Evolutionary conservation across 2,888 invertebrate species (phyloP).

Genomic region (Metalampra italica): DNA sequence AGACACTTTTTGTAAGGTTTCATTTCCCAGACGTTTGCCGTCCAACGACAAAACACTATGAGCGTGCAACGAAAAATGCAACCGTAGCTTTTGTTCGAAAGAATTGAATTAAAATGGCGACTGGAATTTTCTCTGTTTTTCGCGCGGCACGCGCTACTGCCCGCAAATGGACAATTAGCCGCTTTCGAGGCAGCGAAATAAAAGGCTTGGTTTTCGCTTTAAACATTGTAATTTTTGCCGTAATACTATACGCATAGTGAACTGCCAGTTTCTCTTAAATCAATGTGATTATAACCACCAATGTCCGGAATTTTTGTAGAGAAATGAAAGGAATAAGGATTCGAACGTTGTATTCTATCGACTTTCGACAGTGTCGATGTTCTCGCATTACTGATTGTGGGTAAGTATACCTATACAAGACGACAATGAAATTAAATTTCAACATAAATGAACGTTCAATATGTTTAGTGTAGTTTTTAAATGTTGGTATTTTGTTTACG

Average conservation of each 20-base stretch:
- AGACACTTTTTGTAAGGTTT: constrained; percentile 53
- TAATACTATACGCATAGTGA: constrained; percentile 1
- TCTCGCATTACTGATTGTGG: no score
- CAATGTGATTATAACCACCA: not conserved
- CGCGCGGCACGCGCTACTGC: constrained; percentile 57
- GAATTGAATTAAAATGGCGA: constrained; percentile 74
- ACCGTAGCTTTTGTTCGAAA: constrained; percentile 60
- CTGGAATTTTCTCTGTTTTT: constrained; percentile 61
- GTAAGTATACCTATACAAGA: no score
- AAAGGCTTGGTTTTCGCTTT: constrained; percentile 35
- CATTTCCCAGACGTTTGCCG: constrained; percentile 58
- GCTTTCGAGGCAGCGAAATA: constrained; percentile 26
- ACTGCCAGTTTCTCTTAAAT: not conserved
- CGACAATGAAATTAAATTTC: no score
- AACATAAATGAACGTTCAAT: no score
- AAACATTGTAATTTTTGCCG: constrained; percentile 41
- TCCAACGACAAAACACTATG: constrained; percentile 45
- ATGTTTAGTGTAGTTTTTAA: no score
- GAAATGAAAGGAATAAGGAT: no score
- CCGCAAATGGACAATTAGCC: constrained; percentile 74
- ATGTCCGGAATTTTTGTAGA: no score
- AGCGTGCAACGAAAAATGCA: constrained; percentile 54
- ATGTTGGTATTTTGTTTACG: no score
- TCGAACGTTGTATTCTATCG: no score
- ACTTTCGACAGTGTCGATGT: no score